Percentiles rank a stretch among this genome's conserved stretches.
phyloP scores from a whole-genome alignment of 2,888 invertebrate genomes.

The Pristionchus maxplancki region DNA sequence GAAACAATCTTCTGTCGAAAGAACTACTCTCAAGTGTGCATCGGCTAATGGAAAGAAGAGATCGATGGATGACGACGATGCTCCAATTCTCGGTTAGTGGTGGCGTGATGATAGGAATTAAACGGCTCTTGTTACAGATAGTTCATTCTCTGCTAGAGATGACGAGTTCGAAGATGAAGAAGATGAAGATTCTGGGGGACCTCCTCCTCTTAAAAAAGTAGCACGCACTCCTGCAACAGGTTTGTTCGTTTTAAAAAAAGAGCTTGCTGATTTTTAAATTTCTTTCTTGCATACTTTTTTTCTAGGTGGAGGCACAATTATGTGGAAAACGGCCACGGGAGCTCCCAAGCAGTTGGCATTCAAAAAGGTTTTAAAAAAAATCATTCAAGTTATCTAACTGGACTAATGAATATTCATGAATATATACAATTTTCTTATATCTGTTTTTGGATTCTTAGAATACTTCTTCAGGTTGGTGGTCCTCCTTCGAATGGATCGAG shows the following conservation, averaged over 20 bases:
- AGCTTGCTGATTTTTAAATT: no score
- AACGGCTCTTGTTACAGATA: neutral
- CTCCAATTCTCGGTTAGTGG: conserved; percentile 4
- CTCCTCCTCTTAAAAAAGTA: neutral
- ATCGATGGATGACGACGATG: conserved; percentile 7
- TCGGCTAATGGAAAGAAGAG: conserved; percentile 15
- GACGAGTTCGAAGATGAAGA: conserved; percentile 15
- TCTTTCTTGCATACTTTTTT: neutral
- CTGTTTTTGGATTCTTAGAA: no score
- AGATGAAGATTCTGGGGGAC: neutral
- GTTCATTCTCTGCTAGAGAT: neutral
- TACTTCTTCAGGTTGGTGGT: neutral
- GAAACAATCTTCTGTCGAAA: neutral
- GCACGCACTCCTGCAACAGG: neutral
- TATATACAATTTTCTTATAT: no score
- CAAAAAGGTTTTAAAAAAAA: conserved; percentile 32
- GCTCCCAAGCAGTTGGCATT: conserved; percentile 40
- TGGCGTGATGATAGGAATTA: neutral
- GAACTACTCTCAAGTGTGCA: neutral
- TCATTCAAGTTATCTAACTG: no score
- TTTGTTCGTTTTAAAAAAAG: neutral
- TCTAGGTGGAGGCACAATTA: neutral
- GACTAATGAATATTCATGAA: no score
- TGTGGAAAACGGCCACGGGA: conserved; percentile 16
- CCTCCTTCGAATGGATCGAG: neutral